Evolutionary conservation across 2,797 vertebrate genomes (phyloP), one percentile per base, ranked within the genome.

Genomic region (Leptoclinus maculatus): DNA sequence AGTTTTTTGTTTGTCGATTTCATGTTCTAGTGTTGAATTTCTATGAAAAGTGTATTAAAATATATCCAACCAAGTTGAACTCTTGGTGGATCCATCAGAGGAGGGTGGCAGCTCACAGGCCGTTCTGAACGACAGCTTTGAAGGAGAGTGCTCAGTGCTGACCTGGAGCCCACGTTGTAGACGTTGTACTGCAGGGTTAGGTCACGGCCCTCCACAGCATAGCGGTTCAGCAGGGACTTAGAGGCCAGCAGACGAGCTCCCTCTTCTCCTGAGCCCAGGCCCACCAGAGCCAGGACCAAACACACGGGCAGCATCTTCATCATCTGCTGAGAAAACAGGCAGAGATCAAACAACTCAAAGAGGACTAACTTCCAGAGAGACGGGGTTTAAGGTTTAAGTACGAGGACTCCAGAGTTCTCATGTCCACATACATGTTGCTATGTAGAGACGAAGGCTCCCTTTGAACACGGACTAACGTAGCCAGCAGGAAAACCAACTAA

Each of bases 91-190:
- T 43, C 16, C 36, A 14, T 16, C 41, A 43, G 38, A 38, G 38
- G 38, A 39, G 3, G 38, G 4, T 12, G 10, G 32, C 57, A 51
- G 57, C 47, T 57, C 25, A n/a, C 49, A 51, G 41, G 41, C 41
- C 4, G 47, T 51, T 38, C 10, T 36, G 13, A 41, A 41, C 12
- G 3, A 41, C 39, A 13, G 13, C 39, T 41, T 41, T 41, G 12
- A 13, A 4, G 39, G 38, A 41, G 39, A 45, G 16, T 19, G 43
- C 19, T 45, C 43, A 19, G 17, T 45, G n/a, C 58, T 78, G 2
- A 99, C 98, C 97, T 99, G 88, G 97, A 98, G 74, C 98, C 98
- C 0, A 99, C 98, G 0, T 99, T 99, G 95, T 98, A 99, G 92
- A 99, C 96, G 94, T 95, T 98, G 93, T 99, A 99, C 88, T 99